Evolutionary conservation across 2,888 invertebrate genomes (phyloP).

Genomic region (Leptopilina myrica): DNA sequence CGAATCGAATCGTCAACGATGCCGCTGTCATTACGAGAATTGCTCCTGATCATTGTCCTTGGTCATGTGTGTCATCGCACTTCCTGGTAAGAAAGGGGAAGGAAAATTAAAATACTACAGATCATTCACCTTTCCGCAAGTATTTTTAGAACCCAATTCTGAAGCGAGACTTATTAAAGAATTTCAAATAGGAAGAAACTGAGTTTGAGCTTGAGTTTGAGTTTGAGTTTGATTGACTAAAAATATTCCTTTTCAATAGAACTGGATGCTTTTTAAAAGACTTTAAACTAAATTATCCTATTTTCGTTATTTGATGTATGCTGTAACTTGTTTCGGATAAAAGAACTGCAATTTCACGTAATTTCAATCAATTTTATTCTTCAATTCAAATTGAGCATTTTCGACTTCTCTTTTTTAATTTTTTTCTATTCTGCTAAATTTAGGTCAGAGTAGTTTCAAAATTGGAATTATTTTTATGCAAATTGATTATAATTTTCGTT

Average conservation of each 20-base stretch:
- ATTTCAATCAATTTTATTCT: slow-evolving; percentile 24
- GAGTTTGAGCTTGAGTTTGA: no score
- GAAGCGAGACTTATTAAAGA: no score
- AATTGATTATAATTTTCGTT: no score
- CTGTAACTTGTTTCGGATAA: neutral
- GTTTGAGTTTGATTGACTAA: no score
- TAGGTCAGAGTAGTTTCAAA: no score
- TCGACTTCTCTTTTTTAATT: no score
- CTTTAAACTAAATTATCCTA: neutral
- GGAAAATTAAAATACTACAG: neutral
- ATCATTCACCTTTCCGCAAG: neutral
- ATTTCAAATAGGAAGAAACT: no score
- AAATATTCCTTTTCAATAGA: no score
- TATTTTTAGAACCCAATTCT: neutral
- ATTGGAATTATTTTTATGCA: no score
- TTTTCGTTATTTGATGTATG: neutral
- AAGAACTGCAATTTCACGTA: slow-evolving; percentile 12
- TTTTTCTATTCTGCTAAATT: no score
- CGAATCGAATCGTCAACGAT: slow-evolving; percentile 63
- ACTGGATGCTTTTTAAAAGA: no score
- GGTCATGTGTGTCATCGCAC: slow-evolving; percentile 64
- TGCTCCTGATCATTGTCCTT: slow-evolving; percentile 63
- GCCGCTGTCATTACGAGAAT: slow-evolving; percentile 62
- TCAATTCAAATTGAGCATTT: slow-evolving; percentile 7
- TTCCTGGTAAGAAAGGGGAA: slow-evolving; percentile 61